Percentiles rank a stretch among this genome's conserved stretches.
Evolutionary conservation across 2,113 vertebrate genomes (phyloP).

Genomic region (Anser cygnoides): DNA sequence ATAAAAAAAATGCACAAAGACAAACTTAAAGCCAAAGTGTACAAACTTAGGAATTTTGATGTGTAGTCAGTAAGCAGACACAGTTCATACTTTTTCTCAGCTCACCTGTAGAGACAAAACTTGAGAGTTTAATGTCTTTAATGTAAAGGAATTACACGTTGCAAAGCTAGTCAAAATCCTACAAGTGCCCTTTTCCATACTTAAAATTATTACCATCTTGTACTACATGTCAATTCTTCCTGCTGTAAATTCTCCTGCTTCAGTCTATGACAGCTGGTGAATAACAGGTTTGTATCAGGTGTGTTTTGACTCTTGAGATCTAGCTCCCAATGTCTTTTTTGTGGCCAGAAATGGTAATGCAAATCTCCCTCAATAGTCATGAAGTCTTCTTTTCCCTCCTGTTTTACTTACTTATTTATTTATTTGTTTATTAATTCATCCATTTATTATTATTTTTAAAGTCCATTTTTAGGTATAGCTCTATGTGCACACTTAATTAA

Average conservation of each 20-base stretch:
- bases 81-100: neutral
- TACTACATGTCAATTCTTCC: neutral
- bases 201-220: neutral
- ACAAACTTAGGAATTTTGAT: neutral
- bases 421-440: too few relatives aligned
- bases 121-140: neutral
- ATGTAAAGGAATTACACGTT: neutral
- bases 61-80: neutral
- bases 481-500: neutral
- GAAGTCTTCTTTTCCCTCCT: neutral
- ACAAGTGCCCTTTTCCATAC: neutral
- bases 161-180: neutral
- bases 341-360: neutral
- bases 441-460: too few relatives aligned
- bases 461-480: neutral
- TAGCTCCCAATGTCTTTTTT: neutral
- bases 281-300: neutral
- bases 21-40: neutral
- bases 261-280: fast-evolving
- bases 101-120: neutral
- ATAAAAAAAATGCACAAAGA: neutral
- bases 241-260: neutral
- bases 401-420: neutral
- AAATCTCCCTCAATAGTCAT: neutral
- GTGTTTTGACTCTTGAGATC: neutral